Evolutionary conservation across 2,888 invertebrate species (phyloP), one percentile per base, ranked within the genome.

Genomic region (Morpho helenor): DNA sequence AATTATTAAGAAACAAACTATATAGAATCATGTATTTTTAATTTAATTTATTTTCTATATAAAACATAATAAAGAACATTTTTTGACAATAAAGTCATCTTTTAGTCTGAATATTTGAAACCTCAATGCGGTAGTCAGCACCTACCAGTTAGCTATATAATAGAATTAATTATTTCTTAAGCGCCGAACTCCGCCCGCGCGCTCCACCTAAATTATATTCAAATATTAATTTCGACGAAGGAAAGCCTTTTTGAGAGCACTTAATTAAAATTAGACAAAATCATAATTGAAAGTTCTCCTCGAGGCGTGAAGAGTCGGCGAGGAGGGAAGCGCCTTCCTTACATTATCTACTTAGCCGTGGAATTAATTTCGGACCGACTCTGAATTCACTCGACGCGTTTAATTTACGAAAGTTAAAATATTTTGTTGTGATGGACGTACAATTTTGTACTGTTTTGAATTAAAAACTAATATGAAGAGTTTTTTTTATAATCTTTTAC

Each of bases 241-340:
- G 84, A 88, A 89, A 86, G 87, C 87, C 87, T 88, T 87, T 87
- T 87, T 83, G 87, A 89, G 87, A 88, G 84, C 87, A 87, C 89
- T 89, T 90, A 89, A 90, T 90, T 89, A 89, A 90, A 89, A 89
- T 90, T 89, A 89, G 88, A 89, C 88, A 87, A 90, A 90, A 89
- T 90, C 86, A 87, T 90, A 90, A 90, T 89, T 90, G 90, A 90
- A 90, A 87, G 87, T 90, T 89, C 87, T 87, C 85, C 86, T 88
- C 80, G 85, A 87, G 89, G 89, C 88, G 90, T 82, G 87, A 87
- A 87, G 86, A 82, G 83, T 75, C 68, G 70, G 66, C 62, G 63
- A 77, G 80, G 74, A 75, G 79, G 74, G 75, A 77, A 76, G 81
- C 80, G 74, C 76, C 78, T 78, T 79, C 74, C 81, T 82, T 84